Base-by-base conservation (phyloP, 2,113 vertebrate genomes). In the Tiliqua scincoides region DNA sequence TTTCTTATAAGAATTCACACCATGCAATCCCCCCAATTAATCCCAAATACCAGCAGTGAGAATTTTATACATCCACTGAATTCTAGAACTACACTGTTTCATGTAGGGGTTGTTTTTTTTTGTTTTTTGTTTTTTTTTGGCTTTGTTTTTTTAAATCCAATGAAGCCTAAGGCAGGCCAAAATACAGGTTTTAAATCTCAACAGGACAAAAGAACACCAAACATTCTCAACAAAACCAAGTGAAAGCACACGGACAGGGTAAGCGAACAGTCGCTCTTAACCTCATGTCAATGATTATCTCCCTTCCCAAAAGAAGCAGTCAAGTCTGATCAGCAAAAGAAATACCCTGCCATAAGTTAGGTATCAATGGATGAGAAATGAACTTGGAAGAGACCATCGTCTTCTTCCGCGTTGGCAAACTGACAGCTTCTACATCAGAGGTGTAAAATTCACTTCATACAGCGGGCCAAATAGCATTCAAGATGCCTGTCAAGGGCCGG, bases 171-270 rank as follows among this genome's bases (percentile, higher is more conserved):
- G 91, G 93, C 90, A 88, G 87, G 91, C 65, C 93, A 88, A 81
- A 93, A 40, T 91, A 91, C 88, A 87, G 77, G 85, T 88, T 61
- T 89, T 1, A 27, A 88, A 85, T 88, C 89, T 92, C 84, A 92
- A 85, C n/a, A 74, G 80, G 93, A 94, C 90, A 93, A 94, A 93
- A 94, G 89, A 87, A 92, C 88, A 88, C 88, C 75, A 81, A 70
- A 89, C 72, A 91, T 90, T 85, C 88, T 88, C 93, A 93, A 94
- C 79, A 94, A 89, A 92, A 93, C 68, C 88, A 93, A 89, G 81
- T 63, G 84, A 89, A 94, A 94, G 86, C 91, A 92, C 84, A 93
- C 90, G 86, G 91, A 84, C 1, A 90, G 85, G 88, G 73, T 87
- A 93, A 61, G 20, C 40, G 18, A 32, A 57, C n/a, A n/a, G n/a